Percentiles rank a stretch among this genome's conserved stretches.
Evolutionary conservation across 1,140 invertebrate genomes (phyloP).

Genomic region (Melanaphis sacchari): DNA sequence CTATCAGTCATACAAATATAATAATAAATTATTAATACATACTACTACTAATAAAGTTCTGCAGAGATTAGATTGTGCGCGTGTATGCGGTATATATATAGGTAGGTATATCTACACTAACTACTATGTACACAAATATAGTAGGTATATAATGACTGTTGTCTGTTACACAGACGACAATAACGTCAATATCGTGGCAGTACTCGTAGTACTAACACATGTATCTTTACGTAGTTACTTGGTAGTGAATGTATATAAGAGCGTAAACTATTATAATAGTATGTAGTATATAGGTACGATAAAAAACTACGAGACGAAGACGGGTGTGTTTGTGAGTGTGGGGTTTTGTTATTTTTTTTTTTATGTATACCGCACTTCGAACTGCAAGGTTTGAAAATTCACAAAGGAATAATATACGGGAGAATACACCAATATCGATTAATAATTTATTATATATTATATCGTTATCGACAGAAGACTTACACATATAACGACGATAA

Average conservation of each 20-base stretch:
- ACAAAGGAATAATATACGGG: not conserved
- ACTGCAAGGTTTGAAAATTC: not conserved
- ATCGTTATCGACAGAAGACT: not conserved
- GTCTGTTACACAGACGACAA: not conserved
- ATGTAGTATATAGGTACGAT: not conserved
- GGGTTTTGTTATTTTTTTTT: too few relatives aligned
- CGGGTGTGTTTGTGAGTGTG: not conserved
- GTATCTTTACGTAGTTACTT: not conserved
- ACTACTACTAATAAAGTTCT: not conserved
- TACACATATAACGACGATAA: not conserved
- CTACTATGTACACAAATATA: not conserved
- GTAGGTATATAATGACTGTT: not conserved
- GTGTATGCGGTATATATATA: not conserved
- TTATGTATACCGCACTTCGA: not conserved
- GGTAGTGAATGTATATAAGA: not conserved
- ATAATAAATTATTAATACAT: too few relatives aligned
- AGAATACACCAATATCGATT: not conserved
- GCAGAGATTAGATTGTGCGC: not conserved
- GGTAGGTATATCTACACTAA: not conserved
- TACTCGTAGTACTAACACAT: not conserved
- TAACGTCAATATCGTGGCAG: not conserved
- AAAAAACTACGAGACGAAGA: not conserved
- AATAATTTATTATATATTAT: not conserved
- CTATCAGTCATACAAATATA: not conserved
- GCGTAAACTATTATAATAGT: not conserved